A percentile compares a stretch with the other conserved stretches of the same genome.
phyloP scores from a whole-genome alignment of 1,140 invertebrate genomes.

The Pantala flavescens region DNA sequence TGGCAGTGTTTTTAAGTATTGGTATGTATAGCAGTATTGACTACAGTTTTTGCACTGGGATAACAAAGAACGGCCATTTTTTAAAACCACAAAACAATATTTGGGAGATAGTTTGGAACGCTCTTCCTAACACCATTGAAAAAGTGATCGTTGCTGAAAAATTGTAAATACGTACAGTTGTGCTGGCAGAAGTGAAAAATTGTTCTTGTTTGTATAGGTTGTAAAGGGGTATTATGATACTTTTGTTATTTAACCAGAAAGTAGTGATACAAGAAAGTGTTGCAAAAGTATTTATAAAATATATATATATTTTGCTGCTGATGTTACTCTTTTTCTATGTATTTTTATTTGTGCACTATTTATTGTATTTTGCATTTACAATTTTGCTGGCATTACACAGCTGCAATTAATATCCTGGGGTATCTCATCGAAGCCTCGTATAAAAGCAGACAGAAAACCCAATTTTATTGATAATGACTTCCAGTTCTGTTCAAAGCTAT shows the following conservation, averaged over 20 bases:
- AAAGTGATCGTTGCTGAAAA: not conserved
- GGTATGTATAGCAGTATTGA: not conserved
- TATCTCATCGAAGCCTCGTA: not conserved
- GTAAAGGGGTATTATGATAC: constrained; percentile 9
- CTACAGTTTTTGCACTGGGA: not conserved
- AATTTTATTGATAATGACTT: not conserved
- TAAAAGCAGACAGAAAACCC: not conserved
- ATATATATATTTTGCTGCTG: constrained; percentile 10
- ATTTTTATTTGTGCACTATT: constrained; percentile 10
- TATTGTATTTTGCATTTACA: constrained; percentile 11
- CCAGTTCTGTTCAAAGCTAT: constrained; percentile 10
- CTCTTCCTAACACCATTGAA: constrained; percentile 1
- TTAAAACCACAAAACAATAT: not conserved
- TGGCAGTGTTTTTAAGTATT: not conserved
- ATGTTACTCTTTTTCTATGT: constrained; percentile 10
- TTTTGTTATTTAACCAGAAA: constrained; percentile 10
- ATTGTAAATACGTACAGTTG: not conserved
- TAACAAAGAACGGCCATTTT: not conserved
- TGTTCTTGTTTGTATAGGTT: constrained; percentile 10
- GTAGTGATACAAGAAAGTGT: constrained; percentile 6
- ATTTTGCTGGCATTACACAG: constrained; percentile 11
- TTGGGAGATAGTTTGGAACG: constrained; percentile 3
- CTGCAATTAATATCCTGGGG: not conserved
- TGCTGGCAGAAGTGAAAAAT: constrained; percentile 9
- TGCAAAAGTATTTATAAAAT: constrained; percentile 3